Evolutionary conservation across 2,113 vertebrate species (phyloP).

Genomic region (Salvator merianae): DNA sequence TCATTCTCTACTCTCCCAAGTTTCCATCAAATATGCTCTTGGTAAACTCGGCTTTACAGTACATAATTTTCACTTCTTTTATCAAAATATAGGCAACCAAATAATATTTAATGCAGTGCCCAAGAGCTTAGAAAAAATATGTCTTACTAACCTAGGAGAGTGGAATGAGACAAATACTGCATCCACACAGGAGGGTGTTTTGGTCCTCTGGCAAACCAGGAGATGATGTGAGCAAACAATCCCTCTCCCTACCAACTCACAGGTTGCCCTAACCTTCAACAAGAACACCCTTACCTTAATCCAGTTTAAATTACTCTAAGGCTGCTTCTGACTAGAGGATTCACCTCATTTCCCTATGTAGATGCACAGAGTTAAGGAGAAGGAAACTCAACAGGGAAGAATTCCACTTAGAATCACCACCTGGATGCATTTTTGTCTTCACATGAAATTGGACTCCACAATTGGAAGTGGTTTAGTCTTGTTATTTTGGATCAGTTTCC

Average conservation of each 20-base stretch:
- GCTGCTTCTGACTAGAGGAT: too few relatives aligned
- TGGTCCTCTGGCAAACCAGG: not conserved
- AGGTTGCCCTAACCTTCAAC: not conserved
- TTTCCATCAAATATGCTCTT: not conserved
- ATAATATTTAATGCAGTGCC: not conserved
- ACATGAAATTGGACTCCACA: too few relatives aligned
- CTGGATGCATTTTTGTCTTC: too few relatives aligned
- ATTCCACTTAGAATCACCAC: too few relatives aligned
- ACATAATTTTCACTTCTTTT: slow-evolving; percentile 17
- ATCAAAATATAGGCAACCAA: slow-evolving; percentile 25
- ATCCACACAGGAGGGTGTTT: not conserved
- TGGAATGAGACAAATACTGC: not conserved
- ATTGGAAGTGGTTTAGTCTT: too few relatives aligned
- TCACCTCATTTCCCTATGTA: too few relatives aligned
- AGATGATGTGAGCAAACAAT: too few relatives aligned
- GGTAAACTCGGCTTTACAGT: not conserved
- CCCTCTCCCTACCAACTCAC: not conserved
- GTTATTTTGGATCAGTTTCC: too few relatives aligned
- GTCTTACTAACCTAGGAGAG: slow-evolving; percentile 21
- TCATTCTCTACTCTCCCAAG: not conserved
- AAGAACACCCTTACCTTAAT: too few relatives aligned
- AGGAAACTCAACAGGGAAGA: too few relatives aligned
- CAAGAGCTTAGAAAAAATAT: not conserved
- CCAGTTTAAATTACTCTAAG: too few relatives aligned
- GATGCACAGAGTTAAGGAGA: too few relatives aligned